Percentiles rank a stretch among this genome's conserved stretches.
phyloP scores from a whole-genome alignment of 35 echinoderm and acorn worm species.

The Hemicentrotus pulcherrimus region DNA sequence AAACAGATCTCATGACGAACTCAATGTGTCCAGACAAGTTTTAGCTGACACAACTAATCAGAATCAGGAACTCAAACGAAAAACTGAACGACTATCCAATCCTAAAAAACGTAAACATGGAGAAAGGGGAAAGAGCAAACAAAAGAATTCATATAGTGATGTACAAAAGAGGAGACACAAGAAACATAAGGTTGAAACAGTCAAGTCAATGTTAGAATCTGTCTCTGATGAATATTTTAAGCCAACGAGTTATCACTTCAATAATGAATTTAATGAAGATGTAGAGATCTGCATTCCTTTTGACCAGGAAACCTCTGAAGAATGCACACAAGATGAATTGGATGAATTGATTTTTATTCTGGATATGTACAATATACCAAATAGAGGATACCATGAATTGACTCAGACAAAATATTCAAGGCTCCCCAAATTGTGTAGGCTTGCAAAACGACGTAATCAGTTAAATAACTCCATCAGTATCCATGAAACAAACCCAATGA shows the following conservation, averaged over 20 bases:
- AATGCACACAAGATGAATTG: not conserved
- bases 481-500: not conserved
- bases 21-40: not conserved
- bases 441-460: slow-evolving; percentile 4
- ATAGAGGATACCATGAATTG: slow-evolving; percentile 66
- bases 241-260: not conserved
- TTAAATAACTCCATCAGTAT: slow-evolving; percentile 27
- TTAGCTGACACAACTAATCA: not conserved
- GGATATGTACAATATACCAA: slow-evolving; percentile 68
- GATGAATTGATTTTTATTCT: slow-evolving; percentile 62
- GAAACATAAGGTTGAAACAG: not conserved
- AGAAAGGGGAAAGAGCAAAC: not conserved
- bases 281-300: not conserved
- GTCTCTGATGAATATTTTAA: not conserved
- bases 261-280: not conserved
- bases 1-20: no score
- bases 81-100: not conserved
- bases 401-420: slow-evolving; percentile 26
- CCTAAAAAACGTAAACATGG: not conserved
- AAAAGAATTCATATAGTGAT: not conserved
- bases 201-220: slow-evolving; percentile 30
- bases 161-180: not conserved
- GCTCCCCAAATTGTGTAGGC: slow-evolving; percentile 42
- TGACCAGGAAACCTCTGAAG: not conserved
- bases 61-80: not conserved